Conservation (phyloP, 2,797 vertebrate genomes). For the Propithecus perrieri region DNA sequence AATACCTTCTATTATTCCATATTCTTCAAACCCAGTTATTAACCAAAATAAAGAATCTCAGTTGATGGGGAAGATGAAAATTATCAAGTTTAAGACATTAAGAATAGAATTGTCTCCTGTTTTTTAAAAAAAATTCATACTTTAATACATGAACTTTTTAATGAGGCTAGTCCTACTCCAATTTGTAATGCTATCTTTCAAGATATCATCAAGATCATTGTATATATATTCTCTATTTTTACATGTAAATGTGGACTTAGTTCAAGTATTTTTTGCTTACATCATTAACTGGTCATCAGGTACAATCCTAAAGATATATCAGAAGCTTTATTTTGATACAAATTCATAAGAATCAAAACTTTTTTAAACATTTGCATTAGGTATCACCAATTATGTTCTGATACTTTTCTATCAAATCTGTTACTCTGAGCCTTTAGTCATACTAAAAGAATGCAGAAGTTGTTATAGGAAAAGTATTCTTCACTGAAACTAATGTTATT, state of each 20-base stretch:
- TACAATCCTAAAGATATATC: constrained; percentile 5
- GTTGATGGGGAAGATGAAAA: neutral
- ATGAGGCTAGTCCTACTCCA: neutral
- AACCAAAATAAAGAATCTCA: neutral
- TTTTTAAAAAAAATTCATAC: neutral
- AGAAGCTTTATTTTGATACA: constrained; percentile 72
- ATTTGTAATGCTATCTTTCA: neutral
- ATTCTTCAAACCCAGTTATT: neutral
- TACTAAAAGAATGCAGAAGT: neutral
- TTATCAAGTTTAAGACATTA: neutral
- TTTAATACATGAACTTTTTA: constrained; percentile 22
- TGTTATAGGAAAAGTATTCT: neutral
- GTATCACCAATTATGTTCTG: constrained; percentile 28
- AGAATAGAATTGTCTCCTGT: neutral
- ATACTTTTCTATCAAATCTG: constrained; percentile 39
- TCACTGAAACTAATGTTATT: neutral
- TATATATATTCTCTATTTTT: constrained; percentile 68
- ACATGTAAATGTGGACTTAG: constrained; percentile 55
- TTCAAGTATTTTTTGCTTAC: constrained; percentile 53
- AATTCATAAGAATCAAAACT: constrained; percentile 53
- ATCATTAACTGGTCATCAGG: constrained; percentile 17
- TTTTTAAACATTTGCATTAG: constrained; percentile 9
- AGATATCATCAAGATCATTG: neutral
- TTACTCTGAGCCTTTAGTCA: constrained; percentile 7
- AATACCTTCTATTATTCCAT: neutral